A percentile compares a stretch with the other conserved stretches of the same genome.
phyloP scores from a whole-genome alignment of 2,797 vertebrate species.

The Leptatherina wallacei region DNA sequence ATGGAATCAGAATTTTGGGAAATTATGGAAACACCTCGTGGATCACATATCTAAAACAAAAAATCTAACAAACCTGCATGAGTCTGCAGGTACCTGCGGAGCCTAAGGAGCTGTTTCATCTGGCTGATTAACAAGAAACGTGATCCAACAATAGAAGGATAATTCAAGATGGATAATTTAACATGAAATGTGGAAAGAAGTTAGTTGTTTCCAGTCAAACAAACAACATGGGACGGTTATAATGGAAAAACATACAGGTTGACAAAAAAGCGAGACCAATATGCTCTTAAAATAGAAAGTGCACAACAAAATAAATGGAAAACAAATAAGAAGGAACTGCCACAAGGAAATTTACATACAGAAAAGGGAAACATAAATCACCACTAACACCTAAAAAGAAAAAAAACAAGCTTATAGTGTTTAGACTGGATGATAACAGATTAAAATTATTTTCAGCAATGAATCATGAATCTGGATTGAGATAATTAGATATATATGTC shows the following conservation, averaged over 20 bases:
- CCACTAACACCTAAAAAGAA: not conserved
- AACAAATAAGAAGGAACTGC: not conserved
- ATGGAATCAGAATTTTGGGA: no score
- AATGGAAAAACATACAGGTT: not conserved
- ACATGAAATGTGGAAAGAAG: not conserved
- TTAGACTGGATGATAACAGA: not conserved
- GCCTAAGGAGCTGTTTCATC: no score
- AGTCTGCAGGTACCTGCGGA: not conserved
- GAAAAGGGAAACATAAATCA: not conserved
- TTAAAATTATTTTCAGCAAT: not conserved
- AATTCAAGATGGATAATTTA: not conserved
- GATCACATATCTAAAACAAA: not conserved
- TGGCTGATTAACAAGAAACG: not conserved
- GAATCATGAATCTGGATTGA: not conserved
- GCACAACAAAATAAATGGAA: not conserved
- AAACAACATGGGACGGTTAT: not conserved
- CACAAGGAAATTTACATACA: not conserved
- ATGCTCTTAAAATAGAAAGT: not conserved
- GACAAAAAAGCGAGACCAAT: not conserved
- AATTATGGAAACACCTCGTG: not conserved
- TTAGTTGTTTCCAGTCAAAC: not conserved
- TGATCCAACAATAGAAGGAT: not conserved
- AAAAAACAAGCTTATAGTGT: not conserved
- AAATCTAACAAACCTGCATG: not conserved
- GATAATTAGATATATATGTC: not conserved